Base-by-base conservation (phyloP, 1,140 invertebrate species). In the Telenomus remus region DNA sequence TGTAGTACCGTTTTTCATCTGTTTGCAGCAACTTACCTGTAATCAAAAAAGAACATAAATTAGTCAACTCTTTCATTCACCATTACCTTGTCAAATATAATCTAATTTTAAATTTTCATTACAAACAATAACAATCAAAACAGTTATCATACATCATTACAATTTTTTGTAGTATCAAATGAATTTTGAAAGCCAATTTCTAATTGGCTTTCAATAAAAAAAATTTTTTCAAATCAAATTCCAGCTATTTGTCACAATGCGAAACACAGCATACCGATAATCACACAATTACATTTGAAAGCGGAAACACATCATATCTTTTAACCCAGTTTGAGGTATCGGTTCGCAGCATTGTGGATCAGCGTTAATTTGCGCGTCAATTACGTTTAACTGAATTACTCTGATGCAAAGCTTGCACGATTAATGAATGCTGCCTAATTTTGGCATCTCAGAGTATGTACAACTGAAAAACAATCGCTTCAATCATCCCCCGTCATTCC, bases 21-120 rank as follows among this genome's bases (percentile, higher is more conserved):
- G 33, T 39, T 60, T 19, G 64, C 55, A 47, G 47, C 55, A 54
- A 54, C 65, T 69, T 69, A 69, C 65, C 65, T 69, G 65, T 34
- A 69, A 69, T 59, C 55, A 60, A 50, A 60, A 68, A 47, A 60
- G 53, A 35, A 48, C 19, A 50, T 50, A 14, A 43, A 51, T 50
- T 5, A 42, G 57, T 43, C 27, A n/a, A 44, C 9, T 39, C 1
- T 11, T 12, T 44, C 43, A 44, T 12, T 44, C 11, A 7, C 8
- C 1, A 39, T 39, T 39, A n/a, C n/a, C n/a, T 9, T n/a, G 1
- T 11, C 37, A 39, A 39, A 1, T 39, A 39, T 27, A 27, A 27
- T 27, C 19, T 27, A 27, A 27, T 27, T 27, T 27, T 6, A 27
- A 27, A n/a, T n/a, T n/a, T 27, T 27, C 19, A 27, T 1, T 3